Base-by-base conservation (phyloP, 2,888 invertebrate species). In the Oscheius sp. region DNA sequence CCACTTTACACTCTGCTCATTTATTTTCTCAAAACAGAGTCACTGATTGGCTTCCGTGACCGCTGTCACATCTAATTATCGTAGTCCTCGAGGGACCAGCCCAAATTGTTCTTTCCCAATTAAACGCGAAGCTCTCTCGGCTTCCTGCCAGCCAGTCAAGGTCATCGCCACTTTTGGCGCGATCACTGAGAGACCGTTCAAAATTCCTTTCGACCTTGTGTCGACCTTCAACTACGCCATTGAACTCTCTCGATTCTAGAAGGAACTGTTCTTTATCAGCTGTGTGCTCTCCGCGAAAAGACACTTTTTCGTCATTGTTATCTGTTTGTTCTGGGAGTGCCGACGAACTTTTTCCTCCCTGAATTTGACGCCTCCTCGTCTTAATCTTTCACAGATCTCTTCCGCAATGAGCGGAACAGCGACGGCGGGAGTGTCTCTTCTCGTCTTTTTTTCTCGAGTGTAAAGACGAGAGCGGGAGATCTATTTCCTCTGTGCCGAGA, bases 1-100 rank as follows among this genome's bases (percentile, higher is more conserved):
- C 57, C 57, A 57, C 57, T 33, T 42, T 42, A 53, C n/a, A 21
- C 11, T 32, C 4, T 11, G 60, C 35, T 60, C 35, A 37, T n/a
- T 33, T 60, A 37, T 60, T 11, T 58, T 60, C 37, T 35, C 60
- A 60, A 60, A 37, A 13, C n/a, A 60, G n/a, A n/a, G 60, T 33
- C 60, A 60, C 35, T 33, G 3, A 35, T 60, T 58, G 58, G 11
- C 32, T 33, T 58, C 32, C 58, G 58, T 58, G 32, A 32, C 33
- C 21, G 33, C 60, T 35, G 60, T 60, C 60, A 60, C 60, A 60
- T 60, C 35, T 60, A 60, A 60, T 60, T 60, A 60, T 29, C 53
- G 53, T 53, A 60, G 33, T 33, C 32, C 58, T 32, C 33, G 9
- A 2, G 37, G 35, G 35, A 60, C 10, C 57, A 57, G 33, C 57